phyloP scores from a whole-genome alignment of 2,888 invertebrate genomes.

The Fissipunctia ypsillon region DNA sequence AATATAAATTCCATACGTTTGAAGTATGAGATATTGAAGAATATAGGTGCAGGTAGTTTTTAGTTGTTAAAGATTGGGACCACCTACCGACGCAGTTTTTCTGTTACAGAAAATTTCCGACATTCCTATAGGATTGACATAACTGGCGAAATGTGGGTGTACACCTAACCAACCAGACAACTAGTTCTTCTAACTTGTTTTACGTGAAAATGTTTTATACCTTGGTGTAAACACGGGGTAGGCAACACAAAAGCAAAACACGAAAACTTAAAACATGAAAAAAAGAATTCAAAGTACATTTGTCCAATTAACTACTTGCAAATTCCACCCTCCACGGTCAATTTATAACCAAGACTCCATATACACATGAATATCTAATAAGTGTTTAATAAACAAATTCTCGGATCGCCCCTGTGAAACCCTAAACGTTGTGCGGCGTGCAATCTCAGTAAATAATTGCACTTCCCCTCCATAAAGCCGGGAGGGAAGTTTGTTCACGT shows the following conservation, averaged over 20 bases:
- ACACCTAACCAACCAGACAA: no score
- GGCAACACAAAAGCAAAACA: neutral
- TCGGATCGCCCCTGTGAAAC: slow-evolving; percentile 58
- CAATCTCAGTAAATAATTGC: slow-evolving; percentile 73
- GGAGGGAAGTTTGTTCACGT: slow-evolving; percentile 55
- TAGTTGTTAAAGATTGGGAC: neutral
- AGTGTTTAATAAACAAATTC: slow-evolving; percentile 62
- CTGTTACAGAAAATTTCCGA: neutral
- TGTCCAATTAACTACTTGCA: slow-evolving; percentile 21
- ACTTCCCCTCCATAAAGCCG: slow-evolving; percentile 66
- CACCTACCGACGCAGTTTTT: no score
- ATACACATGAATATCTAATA: slow-evolving; percentile 53
- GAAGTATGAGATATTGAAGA: slow-evolving; percentile 25
- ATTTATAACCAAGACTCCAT: slow-evolving; percentile 53
- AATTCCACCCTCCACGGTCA: slow-evolving; percentile 27
- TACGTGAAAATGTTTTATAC: no score
- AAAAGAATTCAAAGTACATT: neutral
- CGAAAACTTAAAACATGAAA: neutral
- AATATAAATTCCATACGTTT: slow-evolving; percentile 53
- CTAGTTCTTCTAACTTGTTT: no score
- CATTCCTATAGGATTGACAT: neutral
- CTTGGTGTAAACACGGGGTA: neutral
- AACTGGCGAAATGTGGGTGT: neutral
- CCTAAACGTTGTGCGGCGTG: slow-evolving; percentile 61
- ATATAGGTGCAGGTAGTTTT: neutral